Evolutionary conservation across 2,888 invertebrate genomes (phyloP), one percentile per base, ranked within the genome.

Genomic region (Tridacna crocea): DNA sequence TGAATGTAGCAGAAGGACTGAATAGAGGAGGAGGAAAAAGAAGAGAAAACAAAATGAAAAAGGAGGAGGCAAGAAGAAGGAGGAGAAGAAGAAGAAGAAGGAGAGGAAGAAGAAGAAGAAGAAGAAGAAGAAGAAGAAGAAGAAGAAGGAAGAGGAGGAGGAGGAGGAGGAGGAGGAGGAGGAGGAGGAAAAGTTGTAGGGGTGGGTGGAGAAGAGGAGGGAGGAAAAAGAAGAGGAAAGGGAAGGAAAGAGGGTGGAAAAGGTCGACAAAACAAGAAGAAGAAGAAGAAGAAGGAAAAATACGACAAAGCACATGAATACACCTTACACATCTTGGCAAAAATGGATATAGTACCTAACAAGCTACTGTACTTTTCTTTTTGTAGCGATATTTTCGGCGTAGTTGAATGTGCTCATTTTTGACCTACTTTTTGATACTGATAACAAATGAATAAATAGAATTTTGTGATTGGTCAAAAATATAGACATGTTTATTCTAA

Each of bases 121-220:
- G 51, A 51, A 51, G 51, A 51, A 51, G 51, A 51, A 51, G 51
- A 51, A 51, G 51, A 51, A 51, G 51, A 51, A 51, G 51, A 51
- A 51, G 51, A 51, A 51, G 51, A 51, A 51, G 51, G 51, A 51
- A 51, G 51, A 51, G 17, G 51, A 51, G 17, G 51, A 51, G 17
- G 51, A 51, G 17, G 51, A 51, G 51, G 17, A 51, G 17, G 17
- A 51, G 51, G 17, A 51, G 51, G 17, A 17, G 51, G 17, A 51
- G 17, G 17, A 51, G 51, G 17, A 51, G 51, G 17, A 17, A 17
- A 51, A 51, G 51, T 13, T 12, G 17, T 13, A 17, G 17, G 17
- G 51, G 17, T 51, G 51, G 17, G 17, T 13, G 17, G 17, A 17
- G 17, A 51, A 17, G 17, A 51, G 17, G 51, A 51, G 17, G 17